phyloP scores from a whole-genome alignment of 2,113 vertebrate genomes.

The Oryzias woworae region DNA sequence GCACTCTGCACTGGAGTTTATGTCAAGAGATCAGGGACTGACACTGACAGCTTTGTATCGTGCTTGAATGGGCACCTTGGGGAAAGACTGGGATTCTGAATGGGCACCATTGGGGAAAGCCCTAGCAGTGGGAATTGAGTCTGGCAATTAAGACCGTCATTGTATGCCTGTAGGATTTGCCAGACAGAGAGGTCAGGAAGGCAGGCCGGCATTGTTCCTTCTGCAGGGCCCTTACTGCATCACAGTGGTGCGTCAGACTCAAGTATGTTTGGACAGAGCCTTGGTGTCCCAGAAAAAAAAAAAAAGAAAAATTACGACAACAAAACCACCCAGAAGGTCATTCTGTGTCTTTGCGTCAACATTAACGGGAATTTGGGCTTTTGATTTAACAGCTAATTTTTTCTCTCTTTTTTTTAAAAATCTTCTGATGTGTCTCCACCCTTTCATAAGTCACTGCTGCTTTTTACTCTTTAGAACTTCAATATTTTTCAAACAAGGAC shows the following conservation, averaged over 20 bases:
- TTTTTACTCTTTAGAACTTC: no score
- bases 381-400: constrained; percentile 16
- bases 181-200: constrained; percentile 78
- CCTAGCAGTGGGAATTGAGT: constrained; percentile 73
- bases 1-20: constrained; percentile 51
- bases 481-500: no score
- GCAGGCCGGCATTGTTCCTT: constrained; percentile 71
- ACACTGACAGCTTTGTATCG: constrained; percentile 72
- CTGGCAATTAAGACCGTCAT: constrained; percentile 79
- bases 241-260: constrained; percentile 51
- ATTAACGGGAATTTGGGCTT: constrained; percentile 40
- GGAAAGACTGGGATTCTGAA: constrained; percentile 69
- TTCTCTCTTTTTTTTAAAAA: constrained; percentile 23
- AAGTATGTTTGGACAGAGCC: constrained; percentile 53
- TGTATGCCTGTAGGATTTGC: constrained; percentile 74
- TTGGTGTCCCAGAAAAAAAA: constrained; percentile 32
- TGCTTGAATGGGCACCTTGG: constrained; percentile 71
- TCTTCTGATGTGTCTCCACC: constrained; percentile 11
- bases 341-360: constrained; percentile 45
- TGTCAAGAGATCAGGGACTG: constrained; percentile 69
- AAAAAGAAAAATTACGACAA: constrained; percentile 39
- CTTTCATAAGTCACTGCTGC: no score
- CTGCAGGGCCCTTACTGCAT: constrained; percentile 66
- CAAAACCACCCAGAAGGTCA: constrained; percentile 38
- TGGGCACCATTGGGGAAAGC: constrained; percentile 74